These are phyloP conservation scores for Caenorhabditis sp. DNA, from an alignment of 2,888 invertebrate genomes.

Conservation along the genomic window DNA sequence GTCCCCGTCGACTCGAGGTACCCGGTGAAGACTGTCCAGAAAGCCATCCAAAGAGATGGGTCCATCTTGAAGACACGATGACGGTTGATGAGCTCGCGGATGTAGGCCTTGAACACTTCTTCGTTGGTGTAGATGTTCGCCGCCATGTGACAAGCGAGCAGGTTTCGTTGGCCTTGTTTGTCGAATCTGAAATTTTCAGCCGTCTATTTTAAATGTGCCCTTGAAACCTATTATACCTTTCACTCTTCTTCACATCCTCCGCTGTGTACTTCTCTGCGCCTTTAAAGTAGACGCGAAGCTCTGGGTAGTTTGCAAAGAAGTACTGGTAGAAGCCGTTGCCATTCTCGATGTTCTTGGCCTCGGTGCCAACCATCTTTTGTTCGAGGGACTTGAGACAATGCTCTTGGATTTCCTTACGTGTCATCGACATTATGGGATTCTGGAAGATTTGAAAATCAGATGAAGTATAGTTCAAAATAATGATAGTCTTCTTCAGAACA, in stretches of 20 bases:
- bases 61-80: conserved; percentile 82
- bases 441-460: not conserved
- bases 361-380: conserved; percentile 70
- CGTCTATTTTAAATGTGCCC: too few species aligned
- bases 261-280: conserved; percentile 77
- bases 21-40: conserved; percentile 80
- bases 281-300: conserved; percentile 78
- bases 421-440: conserved; percentile 49
- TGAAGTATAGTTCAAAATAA: not conserved
- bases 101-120: conserved; percentile 77
- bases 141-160: conserved; percentile 78
- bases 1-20: conserved; percentile 75
- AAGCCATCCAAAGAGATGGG: conserved; percentile 80
- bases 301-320: conserved; percentile 78
- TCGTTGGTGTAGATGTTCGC: conserved; percentile 75
- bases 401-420: conserved; percentile 63
- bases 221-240: conserved; percentile 54
- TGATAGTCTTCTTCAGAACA: too few species aligned
- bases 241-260: conserved; percentile 77
- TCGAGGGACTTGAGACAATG: conserved; percentile 73
- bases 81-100: conserved; percentile 80
- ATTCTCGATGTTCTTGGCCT: conserved; percentile 63
- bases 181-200: conserved; percentile 78
- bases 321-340: conserved; percentile 81
- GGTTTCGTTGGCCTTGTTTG: conserved; percentile 81